A percentile compares a stretch with the other conserved stretches of the same genome.
These are phyloP conservation scores for Pteropus rufus DNA, from an alignment of 2,797 vertebrate genomes.

Conservation along the genomic window DNA sequence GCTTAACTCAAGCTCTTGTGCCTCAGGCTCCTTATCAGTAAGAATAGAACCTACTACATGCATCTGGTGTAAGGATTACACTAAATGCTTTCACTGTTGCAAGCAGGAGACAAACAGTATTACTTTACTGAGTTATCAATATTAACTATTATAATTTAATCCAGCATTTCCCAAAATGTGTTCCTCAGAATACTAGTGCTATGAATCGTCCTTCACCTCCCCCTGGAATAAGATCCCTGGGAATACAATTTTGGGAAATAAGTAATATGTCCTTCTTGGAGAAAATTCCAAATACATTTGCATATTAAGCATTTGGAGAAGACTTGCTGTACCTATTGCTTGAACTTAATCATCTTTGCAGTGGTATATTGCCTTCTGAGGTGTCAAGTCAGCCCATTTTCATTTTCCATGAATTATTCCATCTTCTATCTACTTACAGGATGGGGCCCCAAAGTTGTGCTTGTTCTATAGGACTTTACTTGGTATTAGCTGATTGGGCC, in stretches of 20 bases:
- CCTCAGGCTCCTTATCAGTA: neutral
- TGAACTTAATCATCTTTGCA: neutral
- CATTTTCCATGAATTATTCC: neutral
- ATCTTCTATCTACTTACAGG: neutral
- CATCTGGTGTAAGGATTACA: neutral
- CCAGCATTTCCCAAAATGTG: conserved; percentile 32
- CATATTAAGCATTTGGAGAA: neutral
- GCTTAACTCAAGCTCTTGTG: neutral
- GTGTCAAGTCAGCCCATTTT: neutral
- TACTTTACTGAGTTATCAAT: neutral
- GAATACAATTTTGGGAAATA: neutral
- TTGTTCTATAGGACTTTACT: neutral
- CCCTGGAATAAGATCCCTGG: neutral
- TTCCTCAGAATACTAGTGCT: neutral
- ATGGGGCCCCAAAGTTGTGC: neutral
- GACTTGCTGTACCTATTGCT: neutral
- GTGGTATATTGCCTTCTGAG: neutral
- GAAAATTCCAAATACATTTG: conserved; percentile 14
- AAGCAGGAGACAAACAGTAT: neutral
- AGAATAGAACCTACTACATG: neutral
- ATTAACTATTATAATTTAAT: conserved; percentile 15
- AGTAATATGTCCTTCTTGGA: neutral
- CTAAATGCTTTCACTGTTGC: neutral
- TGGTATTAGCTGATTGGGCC: neutral
- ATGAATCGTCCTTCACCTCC: neutral